phyloP scores from a whole-genome alignment of 2,797 vertebrate species.

The Amblyopsis hoosieri region DNA sequence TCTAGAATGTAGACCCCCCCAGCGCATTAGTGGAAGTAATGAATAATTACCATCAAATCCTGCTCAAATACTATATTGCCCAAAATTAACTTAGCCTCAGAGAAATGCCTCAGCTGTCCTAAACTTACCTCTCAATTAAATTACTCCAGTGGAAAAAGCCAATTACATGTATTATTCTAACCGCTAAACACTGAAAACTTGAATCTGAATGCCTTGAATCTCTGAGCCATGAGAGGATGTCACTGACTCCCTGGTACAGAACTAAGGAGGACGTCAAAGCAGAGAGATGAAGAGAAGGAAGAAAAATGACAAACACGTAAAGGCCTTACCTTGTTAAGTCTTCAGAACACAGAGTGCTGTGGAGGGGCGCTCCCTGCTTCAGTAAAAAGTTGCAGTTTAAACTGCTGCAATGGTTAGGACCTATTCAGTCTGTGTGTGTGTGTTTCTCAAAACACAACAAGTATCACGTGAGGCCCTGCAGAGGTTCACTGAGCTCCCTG shows the following conservation, averaged over 20 bases:
- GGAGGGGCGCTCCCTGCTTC: conserved; percentile 97
- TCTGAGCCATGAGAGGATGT: too few relatives aligned
- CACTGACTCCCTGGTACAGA: neutral
- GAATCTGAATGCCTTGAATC: too few relatives aligned
- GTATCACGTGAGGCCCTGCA: conserved; percentile 85
- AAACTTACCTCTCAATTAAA: conserved; percentile 46
- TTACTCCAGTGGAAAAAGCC: conserved; percentile 2
- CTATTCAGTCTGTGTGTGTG: conserved; percentile 65
- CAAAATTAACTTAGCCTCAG: neutral
- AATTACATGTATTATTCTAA: neutral
- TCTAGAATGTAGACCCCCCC: too few relatives aligned
- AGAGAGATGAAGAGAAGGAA: neutral
- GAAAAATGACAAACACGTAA: neutral
- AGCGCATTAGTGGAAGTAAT: too few relatives aligned
- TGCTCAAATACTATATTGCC: neutral
- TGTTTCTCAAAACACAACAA: conserved; percentile 74
- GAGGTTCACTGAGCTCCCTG: conserved; percentile 88
- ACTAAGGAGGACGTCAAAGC: neutral
- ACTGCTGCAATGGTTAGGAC: conserved; percentile 83
- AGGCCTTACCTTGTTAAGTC: conserved; percentile 56
- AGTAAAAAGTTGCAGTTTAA: conserved; percentile 84
- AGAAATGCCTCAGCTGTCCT: neutral
- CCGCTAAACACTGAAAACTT: neutral
- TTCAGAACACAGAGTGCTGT: conserved; percentile 89
- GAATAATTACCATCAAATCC: too few relatives aligned